Conservation (phyloP, 2,113 vertebrate species). For the Actinemys pallida region DNA sequence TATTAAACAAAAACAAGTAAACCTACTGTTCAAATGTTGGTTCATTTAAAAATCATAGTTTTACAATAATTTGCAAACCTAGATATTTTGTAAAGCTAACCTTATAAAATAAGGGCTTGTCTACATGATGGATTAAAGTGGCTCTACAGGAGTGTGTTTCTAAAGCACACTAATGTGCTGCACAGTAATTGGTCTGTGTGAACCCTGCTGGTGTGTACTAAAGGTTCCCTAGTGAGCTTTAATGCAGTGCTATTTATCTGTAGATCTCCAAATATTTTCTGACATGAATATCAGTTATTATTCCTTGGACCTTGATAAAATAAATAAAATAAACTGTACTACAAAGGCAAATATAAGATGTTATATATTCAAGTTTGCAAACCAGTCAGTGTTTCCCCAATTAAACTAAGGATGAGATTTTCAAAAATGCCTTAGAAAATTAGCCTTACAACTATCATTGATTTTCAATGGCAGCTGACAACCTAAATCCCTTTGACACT, state of each 20-base stretch:
- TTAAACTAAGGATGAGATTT: conserved; percentile 10
- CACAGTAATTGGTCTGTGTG: neutral
- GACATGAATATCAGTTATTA: neutral
- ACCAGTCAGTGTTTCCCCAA: neutral
- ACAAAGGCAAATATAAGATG: neutral
- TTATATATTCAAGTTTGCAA: neutral
- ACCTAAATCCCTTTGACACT: conserved; percentile 7
- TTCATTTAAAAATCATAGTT: neutral
- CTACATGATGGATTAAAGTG: neutral
- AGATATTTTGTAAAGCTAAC: neutral
- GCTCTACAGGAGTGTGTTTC: neutral
- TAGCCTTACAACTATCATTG: neutral
- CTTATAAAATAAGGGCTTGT: neutral
- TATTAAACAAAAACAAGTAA: neutral
- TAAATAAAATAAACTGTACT: neutral
- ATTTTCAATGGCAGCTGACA: neutral
- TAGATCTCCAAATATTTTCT: neutral
- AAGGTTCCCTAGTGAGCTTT: neutral
- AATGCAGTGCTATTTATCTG: neutral
- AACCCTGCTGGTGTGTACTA: neutral
- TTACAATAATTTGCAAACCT: neutral
- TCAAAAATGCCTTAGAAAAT: neutral
- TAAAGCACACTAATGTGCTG: neutral
- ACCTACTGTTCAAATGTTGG: fast-evolving
- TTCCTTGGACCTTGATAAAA: neutral